Percentiles rank a stretch among this genome's conserved stretches.
These are phyloP conservation scores for Ornithorhynchus anatinus DNA, from an alignment of 2,113 vertebrate species.

Conservation along the genomic window DNA sequence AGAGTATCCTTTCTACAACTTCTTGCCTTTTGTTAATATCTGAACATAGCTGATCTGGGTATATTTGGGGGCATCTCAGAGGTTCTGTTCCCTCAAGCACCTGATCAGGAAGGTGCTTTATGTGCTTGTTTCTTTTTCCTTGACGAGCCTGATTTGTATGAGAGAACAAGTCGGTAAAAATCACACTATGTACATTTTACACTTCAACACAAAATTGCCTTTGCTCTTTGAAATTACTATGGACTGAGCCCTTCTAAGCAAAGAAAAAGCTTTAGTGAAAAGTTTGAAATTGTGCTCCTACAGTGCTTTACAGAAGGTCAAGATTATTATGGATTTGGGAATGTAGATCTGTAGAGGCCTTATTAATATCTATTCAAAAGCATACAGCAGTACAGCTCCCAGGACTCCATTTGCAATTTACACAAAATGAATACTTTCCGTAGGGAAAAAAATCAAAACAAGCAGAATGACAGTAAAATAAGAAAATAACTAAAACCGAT, in stretches of 20 bases:
- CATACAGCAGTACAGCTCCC: rapidly evolving
- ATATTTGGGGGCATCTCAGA: too few species aligned
- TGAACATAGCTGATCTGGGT: too few species aligned
- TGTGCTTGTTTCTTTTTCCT: too few species aligned
- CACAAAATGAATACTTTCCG: neutral
- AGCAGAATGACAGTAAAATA: neutral
- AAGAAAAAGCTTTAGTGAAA: neutral
- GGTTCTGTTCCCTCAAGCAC: too few species aligned
- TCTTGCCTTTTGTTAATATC: too few species aligned
- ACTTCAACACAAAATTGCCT: neutral
- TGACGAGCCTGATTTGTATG: too few species aligned
- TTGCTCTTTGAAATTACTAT: neutral
- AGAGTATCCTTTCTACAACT: too few species aligned
- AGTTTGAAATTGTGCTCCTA: neutral
- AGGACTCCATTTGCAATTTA: neutral
- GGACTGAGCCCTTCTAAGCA: neutral
- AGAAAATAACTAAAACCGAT: neutral
- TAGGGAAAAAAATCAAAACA: neutral
- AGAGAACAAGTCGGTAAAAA: too few species aligned
- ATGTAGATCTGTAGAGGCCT: rapidly evolving
- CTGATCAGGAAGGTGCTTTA: too few species aligned
- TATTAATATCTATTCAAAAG: neutral
- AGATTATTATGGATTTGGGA: neutral
- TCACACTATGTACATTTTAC: neutral
- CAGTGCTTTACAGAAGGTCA: neutral